These are phyloP conservation scores for Rhagonycha lutea DNA, from an alignment of 2,888 invertebrate genomes.

Conservation along the genomic window DNA sequence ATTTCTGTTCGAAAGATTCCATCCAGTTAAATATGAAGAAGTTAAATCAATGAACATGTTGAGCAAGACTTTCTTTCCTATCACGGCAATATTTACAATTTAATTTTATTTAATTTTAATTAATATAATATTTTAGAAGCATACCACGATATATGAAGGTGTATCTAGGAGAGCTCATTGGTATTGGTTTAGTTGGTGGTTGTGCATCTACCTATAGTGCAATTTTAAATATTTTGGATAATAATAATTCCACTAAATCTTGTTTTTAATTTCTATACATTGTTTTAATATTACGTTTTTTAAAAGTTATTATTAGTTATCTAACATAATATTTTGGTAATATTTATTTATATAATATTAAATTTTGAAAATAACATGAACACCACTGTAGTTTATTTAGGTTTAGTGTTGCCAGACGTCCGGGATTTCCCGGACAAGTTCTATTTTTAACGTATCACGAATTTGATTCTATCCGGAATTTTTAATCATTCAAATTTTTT, in stretches of 20 bases:
- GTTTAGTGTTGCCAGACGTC: background rate
- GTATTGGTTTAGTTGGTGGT: constrained; percentile 64
- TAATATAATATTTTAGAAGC: constrained; percentile 50
- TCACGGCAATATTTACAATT: background rate
- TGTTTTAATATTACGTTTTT: background rate
- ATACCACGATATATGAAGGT: constrained; percentile 63
- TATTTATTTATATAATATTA: background rate
- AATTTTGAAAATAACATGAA: background rate
- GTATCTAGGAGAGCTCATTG: constrained; percentile 65
- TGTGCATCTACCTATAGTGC: constrained; percentile 66
- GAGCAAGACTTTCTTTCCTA: background rate
- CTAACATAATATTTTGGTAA: background rate
- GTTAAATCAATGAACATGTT: background rate
- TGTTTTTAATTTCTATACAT: background rate
- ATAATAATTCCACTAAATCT: background rate
- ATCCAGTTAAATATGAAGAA: no score
- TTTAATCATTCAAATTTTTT: no score
- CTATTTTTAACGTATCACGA: no score
- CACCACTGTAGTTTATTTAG: background rate
- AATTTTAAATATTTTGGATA: constrained; percentile 58
- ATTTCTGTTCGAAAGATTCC: no score
- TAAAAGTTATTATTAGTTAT: background rate
- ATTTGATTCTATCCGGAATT: no score
- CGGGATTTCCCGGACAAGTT: no score
- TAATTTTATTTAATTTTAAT: background rate